These are phyloP conservation scores for Hanleya hanleyi DNA, from an alignment of 2,888 invertebrate species.

Conservation along the genomic window DNA sequence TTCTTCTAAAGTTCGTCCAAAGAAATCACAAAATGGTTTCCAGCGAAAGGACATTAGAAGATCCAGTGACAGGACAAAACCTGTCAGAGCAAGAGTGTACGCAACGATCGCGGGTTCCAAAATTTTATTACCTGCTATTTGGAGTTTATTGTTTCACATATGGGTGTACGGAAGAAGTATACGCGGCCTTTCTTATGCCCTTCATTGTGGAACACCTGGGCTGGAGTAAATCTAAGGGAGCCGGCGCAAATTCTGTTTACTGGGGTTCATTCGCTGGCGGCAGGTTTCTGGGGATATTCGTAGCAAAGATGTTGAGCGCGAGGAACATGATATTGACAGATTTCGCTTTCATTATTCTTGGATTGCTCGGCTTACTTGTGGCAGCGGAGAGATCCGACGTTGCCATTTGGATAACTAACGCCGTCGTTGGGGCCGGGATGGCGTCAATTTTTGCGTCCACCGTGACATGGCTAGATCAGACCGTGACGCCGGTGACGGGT, in stretches of 20 bases:
- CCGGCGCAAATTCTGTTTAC: background rate
- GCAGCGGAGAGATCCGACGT: background rate
- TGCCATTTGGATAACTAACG: background rate
- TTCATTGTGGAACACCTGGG: background rate
- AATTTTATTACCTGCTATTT: background rate
- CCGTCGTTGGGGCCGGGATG: background rate
- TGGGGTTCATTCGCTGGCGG: conserved; percentile 1
- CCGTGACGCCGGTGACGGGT: background rate
- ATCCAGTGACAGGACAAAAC: too few species aligned
- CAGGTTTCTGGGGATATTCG: background rate
- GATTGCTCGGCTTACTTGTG: background rate
- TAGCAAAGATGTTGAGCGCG: background rate
- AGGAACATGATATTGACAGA: background rate
- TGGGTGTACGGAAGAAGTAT: background rate
- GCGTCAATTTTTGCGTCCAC: background rate
- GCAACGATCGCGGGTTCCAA: background rate
- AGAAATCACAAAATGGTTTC: background rate
- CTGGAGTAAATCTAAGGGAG: background rate
- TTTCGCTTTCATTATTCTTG: background rate
- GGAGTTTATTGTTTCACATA: background rate
- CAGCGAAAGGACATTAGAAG: background rate
- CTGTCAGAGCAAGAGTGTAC: too few species aligned
- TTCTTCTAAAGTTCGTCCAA: background rate
- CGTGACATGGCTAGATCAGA: background rate
- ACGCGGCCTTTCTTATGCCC: background rate